Evolutionary conservation across 2,888 invertebrate species (phyloP).

Genomic region (Himalopsyche anomala): DNA sequence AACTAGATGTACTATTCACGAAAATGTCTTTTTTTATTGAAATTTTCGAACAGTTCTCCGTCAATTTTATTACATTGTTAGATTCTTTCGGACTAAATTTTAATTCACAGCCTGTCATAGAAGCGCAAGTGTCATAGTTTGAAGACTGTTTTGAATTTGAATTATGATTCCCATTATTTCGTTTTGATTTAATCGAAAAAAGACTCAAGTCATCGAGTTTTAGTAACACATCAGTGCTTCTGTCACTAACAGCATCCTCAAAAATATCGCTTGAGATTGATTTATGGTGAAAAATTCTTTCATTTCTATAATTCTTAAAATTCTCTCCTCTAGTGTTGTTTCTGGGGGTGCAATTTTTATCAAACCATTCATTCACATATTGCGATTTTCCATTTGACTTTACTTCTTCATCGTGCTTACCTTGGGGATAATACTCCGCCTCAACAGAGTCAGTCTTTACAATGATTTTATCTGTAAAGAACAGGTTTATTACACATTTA

Average conservation of each 20-base stretch:
- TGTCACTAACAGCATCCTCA: not conserved
- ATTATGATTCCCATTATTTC: not conserved
- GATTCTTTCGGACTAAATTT: constrained; percentile 27
- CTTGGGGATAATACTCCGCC: constrained; percentile 77
- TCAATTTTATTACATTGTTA: not conserved
- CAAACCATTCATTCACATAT: constrained; percentile 74
- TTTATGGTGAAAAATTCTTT: too few species aligned
- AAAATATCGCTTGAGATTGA: not conserved
- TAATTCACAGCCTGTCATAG: not conserved
- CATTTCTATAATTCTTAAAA: constrained; percentile 66
- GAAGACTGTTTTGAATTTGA: not conserved
- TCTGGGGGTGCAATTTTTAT: constrained; percentile 71
- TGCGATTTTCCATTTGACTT: constrained; percentile 71
- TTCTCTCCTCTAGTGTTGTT: constrained; percentile 68
- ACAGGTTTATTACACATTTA: too few species aligned
- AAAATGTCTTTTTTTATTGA: not conserved
- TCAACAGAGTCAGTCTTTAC: constrained; percentile 79
- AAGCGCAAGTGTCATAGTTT: not conserved
- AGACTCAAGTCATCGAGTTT: not conserved
- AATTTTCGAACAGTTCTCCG: not conserved
- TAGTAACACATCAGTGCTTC: not conserved
- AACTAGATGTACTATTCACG: not conserved
- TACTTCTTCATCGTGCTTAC: constrained; percentile 68
- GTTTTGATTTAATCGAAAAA: not conserved
- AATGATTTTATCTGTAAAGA: constrained; percentile 79